Conservation (phyloP, 2,113 vertebrate genomes). For the Scophthalmus maximus region DNA sequence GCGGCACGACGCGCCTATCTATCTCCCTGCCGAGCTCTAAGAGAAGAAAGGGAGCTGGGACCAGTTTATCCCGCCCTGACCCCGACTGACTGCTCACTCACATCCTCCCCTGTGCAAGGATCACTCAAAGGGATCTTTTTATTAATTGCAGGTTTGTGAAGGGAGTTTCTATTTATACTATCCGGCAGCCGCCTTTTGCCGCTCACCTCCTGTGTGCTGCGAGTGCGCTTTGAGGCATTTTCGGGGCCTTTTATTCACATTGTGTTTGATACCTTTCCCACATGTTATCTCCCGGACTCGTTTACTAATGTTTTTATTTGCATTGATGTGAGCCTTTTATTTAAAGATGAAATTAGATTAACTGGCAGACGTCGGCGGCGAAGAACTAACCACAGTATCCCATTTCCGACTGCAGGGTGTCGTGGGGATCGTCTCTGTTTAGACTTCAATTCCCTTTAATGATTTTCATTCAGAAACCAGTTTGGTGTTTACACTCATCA, state of each 20-base stretch:
- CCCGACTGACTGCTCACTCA: slow-evolving; percentile 56
- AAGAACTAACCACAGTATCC: slow-evolving; percentile 52
- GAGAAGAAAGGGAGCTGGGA: slow-evolving; percentile 54
- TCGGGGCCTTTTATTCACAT: slow-evolving; percentile 58
- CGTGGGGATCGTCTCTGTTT: slow-evolving; percentile 68
- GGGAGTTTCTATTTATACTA: slow-evolving; percentile 72
- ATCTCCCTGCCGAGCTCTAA: slow-evolving; percentile 58
- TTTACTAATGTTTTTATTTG: slow-evolving; percentile 73
- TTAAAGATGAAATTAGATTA: slow-evolving; percentile 69
- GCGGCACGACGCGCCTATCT: slow-evolving; percentile 62
- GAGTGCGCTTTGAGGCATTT: slow-evolving; percentile 60
- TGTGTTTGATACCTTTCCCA: slow-evolving; percentile 67
- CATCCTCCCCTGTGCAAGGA: slow-evolving; percentile 53
- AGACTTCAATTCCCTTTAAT: slow-evolving; percentile 64
- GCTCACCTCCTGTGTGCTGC: slow-evolving; percentile 52
- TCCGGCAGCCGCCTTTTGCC: slow-evolving; percentile 45
- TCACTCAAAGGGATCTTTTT: slow-evolving; percentile 72
- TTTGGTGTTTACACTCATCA: slow-evolving; percentile 67
- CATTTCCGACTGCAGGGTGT: slow-evolving; percentile 56
- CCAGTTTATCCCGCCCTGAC: slow-evolving; percentile 69
- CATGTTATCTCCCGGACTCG: slow-evolving; percentile 58
- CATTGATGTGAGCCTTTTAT: slow-evolving; percentile 69
- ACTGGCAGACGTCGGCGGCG: slow-evolving; percentile 55
- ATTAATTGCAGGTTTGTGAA: slow-evolving; percentile 69
- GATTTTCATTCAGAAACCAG: slow-evolving; percentile 72